Base-by-base conservation (phyloP, 2,113 vertebrate species). In the Bucco capensis region DNA sequence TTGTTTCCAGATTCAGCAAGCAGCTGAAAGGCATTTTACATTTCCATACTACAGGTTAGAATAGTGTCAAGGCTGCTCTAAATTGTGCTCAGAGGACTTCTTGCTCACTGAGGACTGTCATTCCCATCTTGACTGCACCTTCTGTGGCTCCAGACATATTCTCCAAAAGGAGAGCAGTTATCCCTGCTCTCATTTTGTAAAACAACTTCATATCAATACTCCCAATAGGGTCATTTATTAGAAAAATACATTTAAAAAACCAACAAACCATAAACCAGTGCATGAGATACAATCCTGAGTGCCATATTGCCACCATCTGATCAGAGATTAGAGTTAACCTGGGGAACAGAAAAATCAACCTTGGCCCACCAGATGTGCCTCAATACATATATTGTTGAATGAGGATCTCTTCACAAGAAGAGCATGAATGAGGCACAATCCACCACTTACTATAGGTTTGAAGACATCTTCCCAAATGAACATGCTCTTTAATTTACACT, bases 21-120 rank as follows among this genome's bases (percentile, higher is more conserved):
- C 93, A 95, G 92, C 88, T 95, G 93, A 86, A 95, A 93, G 62
- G 70, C 51, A 92, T 94, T 93, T 96, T 84, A 76, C 71, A 84
- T 95, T 88, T 60, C 64, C 28, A 44, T 76, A 19, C 30, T 60
- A 33, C 67, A 96, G 83, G 90, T 94, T 92, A 89, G 47, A 93
- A 56, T 7, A 15, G 16, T 47, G 47, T 87, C 64, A 84, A 83
- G 19, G 37, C 66, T 90, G 31, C 22, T 71, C 61, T 78, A 57
- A 92, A 85, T 50, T 1, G 11, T 71, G 46, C 54, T 54, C 76
- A 78, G 57, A 67, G 65, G 49, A 83, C 25, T 75, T 73, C 49
- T 77, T 70, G 5, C 58, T 62, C 58, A 24, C 54, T 54, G 12
- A 58, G 67, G 71, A 79, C 50, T 76, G 46, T 66, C 83, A 65